Base-by-base conservation (phyloP, 1,140 invertebrate species). In the Drosophila busckii region DNA sequence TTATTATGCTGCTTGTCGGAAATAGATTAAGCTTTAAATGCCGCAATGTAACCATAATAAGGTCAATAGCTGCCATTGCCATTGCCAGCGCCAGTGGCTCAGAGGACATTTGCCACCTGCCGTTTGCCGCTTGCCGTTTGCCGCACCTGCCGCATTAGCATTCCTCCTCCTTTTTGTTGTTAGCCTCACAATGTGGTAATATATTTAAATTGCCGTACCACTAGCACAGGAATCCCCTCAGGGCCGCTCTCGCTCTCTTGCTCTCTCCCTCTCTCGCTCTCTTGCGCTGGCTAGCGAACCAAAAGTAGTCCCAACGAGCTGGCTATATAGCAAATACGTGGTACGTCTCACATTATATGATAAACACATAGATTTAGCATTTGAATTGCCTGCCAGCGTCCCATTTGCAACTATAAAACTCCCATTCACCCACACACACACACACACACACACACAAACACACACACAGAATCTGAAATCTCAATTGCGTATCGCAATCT, bases 1-100 rank as follows among this genome's bases (percentile, higher is more conserved):
- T 25, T 56, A n/a, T n/a, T n/a, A n/a, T n/a, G n/a, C n/a, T n/a
- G n/a, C n/a, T n/a, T n/a, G n/a, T 41, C 55, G 55, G 17, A 53
- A 53, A 59, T 53, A 59, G 55, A 59, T 59, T 59, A 59, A 59
- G 55, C 55, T 44, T 53, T 53, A 59, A 53, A 52, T 59, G 55
- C 48, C 55, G 31, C 38, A 59, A 59, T 53, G 38, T 59, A 59
- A 59, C 29, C 55, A 48, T 53, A 59, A 59, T 59, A 44, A 28
- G 55, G 55, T 59, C 55, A 59, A 59, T 59, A 53, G 55, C 48
- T 37, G 31, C 34, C 34, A 31, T n/a, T 23, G 12, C 16, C 25
- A 23, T 9, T 23, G 42, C 32, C 13, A n/a, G n/a, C n/a, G n/a
- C n/a, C n/a, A n/a, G n/a, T n/a, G n/a, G n/a, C n/a, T n/a, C n/a